Evolutionary conservation across 2,888 invertebrate species (phyloP), one percentile per base, ranked within the genome.

Genomic region (Meiosimyza decipiens): DNA sequence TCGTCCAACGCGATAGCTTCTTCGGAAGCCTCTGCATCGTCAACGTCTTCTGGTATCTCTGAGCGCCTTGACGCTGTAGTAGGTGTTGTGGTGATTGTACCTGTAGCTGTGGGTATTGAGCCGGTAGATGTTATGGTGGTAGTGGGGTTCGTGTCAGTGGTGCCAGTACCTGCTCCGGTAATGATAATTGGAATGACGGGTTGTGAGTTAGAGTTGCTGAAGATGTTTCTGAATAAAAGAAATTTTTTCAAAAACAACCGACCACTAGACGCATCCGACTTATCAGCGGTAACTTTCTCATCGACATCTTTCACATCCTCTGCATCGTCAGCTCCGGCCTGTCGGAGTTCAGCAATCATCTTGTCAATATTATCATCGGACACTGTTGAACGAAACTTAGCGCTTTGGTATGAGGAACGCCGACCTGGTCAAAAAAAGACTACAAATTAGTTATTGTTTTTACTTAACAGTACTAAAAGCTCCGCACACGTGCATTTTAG

Each of bases 151-250:
- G 2, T 1, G 1, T 75, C 60, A 13, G 69, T 65, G 0, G 76
- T 47, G 7, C 67, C 12, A 0, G 77, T 74, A 16, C 76, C 77
- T 0, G 74, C 50, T 7, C 78, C 80, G 1, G 82, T 83, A n/a
- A 85, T 84, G 13, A 86, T 83, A 33, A 84, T 83, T 1, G 84
- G 85, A 49, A 85, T 81, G 66, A 83, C 78, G 6, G 82, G 83
- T 69, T 82, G 83, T 11, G 72, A 75, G 74, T 72, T 80, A 59
- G 74, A 79, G 55, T 69, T 71, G 68, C 81, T 75, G 63, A 83
- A 84, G 66, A 82, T 72, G 22, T 84, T 84, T 65, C 81, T 82
- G 73, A 83, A 83, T n/a, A 80, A 77, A 18, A 84, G 77, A 72
- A 85, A 83, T 63, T 83, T 86, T 72, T 80, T 83, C 5, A 83